Evolutionary conservation across 2,113 vertebrate genomes (phyloP).

Genomic region (Dolichallabes microphthalmus): DNA sequence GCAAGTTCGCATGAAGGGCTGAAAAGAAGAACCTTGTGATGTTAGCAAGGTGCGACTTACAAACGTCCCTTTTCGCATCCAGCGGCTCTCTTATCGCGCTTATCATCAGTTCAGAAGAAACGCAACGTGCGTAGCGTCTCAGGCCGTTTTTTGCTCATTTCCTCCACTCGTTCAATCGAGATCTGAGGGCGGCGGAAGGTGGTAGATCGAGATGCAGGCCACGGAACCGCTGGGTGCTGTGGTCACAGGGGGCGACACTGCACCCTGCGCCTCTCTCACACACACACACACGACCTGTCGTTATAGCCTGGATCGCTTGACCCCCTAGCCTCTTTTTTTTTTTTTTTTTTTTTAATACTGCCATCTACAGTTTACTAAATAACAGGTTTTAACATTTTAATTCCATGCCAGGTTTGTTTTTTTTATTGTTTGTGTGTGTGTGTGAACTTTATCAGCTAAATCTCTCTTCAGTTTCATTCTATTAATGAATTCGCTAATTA

Average conservation of each 20-base stretch:
- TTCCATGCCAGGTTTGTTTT: not conserved
- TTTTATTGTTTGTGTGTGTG: not conserved
- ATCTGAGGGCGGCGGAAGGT: not conserved
- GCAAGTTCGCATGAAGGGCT: slow-evolving; percentile 42
- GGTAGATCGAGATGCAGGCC: not conserved
- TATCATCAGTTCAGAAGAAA: slow-evolving; percentile 30
- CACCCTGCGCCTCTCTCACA: not conserved
- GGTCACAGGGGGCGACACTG: not conserved
- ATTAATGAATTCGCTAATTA: not conserved
- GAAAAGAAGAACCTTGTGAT: slow-evolving; percentile 42
- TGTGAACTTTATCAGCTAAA: not conserved
- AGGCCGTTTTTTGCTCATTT: not conserved
- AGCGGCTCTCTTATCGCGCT: slow-evolving; percentile 13
- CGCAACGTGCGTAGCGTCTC: not conserved
- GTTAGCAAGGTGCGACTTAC: slow-evolving; percentile 27
- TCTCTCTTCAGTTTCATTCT: not conserved
- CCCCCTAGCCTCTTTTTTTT: too few relatives aligned
- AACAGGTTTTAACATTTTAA: not conserved
- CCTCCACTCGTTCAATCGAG: not conserved
- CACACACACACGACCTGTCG: not conserved
- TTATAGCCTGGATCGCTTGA: too few relatives aligned
- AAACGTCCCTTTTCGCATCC: slow-evolving; percentile 36
- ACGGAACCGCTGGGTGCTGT: not conserved
- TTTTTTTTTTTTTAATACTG: not conserved
- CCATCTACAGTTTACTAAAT: not conserved